A percentile compares a stretch with the other conserved stretches of the same genome.
Conservation (phyloP, 2,797 vertebrate genomes). For the Rachycentron canadum region DNA sequence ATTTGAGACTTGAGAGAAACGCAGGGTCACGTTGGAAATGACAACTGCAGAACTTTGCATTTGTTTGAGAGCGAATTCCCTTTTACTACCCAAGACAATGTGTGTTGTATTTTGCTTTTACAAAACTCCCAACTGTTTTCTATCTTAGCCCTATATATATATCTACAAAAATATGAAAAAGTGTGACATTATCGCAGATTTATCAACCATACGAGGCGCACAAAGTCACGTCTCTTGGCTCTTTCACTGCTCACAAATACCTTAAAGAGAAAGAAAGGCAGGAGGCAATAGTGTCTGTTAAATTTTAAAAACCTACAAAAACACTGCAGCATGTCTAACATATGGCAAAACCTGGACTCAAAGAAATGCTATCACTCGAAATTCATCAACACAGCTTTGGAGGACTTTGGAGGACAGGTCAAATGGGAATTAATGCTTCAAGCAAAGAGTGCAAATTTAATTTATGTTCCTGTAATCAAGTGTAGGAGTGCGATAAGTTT, state of each 20-base stretch:
- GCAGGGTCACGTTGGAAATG: slow-evolving; percentile 39
- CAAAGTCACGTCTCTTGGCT: slow-evolving; percentile 27
- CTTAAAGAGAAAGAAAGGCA: slow-evolving; percentile 24
- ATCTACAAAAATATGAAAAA: too few species aligned
- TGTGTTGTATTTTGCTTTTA: background rate
- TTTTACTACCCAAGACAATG: background rate
- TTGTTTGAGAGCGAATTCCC: slow-evolving; percentile 11
- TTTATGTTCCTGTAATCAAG: slow-evolving; percentile 55
- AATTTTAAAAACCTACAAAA: slow-evolving; percentile 13
- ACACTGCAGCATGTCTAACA: slow-evolving; percentile 19
- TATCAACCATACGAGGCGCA: background rate
- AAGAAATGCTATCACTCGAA: slow-evolving; percentile 27
- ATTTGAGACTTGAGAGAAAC: slow-evolving; percentile 41
- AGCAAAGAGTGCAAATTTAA: slow-evolving; percentile 47
- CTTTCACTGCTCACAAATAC: slow-evolving; percentile 37
- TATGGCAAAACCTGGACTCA: slow-evolving; percentile 28
- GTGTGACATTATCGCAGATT: slow-evolving; percentile 5
- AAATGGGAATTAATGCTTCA: slow-evolving; percentile 59
- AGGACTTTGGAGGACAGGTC: slow-evolving; percentile 58
- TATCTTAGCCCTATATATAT: too few species aligned
- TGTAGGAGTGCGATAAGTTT: slow-evolving; percentile 46
- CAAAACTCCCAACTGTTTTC: background rate
- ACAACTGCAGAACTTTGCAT: slow-evolving; percentile 19
- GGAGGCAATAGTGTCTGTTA: slow-evolving; percentile 12
- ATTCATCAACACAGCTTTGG: slow-evolving; percentile 30